Percentiles rank a stretch among this genome's conserved stretches.
Conservation (phyloP, 2,797 vertebrate genomes). For the Gila robusta region DNA sequence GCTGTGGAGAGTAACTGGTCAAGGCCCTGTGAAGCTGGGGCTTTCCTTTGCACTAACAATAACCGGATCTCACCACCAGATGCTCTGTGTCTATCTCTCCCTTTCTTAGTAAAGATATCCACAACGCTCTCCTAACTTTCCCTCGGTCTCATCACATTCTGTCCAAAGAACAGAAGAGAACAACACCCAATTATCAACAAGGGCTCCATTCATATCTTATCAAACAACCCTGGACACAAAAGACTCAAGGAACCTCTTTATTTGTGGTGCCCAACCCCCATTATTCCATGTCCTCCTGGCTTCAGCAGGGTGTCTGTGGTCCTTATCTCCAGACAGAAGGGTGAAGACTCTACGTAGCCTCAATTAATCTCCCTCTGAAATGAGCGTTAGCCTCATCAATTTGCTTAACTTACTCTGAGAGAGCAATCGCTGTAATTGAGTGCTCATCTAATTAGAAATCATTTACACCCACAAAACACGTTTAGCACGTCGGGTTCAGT, state of each 20-base stretch:
- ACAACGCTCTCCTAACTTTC: neutral
- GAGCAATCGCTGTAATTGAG: slow-evolving; percentile 55
- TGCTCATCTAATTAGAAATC: slow-evolving; percentile 57
- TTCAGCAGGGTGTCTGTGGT: slow-evolving; percentile 42
- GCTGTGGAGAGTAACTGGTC: slow-evolving; percentile 59
- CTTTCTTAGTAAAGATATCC: slow-evolving; percentile 28
- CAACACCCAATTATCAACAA: slow-evolving; percentile 46
- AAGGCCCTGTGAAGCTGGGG: slow-evolving; percentile 58
- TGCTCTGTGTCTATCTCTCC: slow-evolving; percentile 31
- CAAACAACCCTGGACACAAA: slow-evolving; percentile 30
- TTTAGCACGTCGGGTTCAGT: slow-evolving; percentile 35
- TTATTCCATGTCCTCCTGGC: slow-evolving; percentile 18
- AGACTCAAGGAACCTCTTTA: slow-evolving; percentile 17
- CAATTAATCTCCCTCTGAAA: slow-evolving; percentile 59
- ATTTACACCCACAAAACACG: slow-evolving; percentile 49
- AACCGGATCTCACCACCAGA: slow-evolving; percentile 66
- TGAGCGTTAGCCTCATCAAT: slow-evolving; percentile 58
- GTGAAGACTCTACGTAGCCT: slow-evolving; percentile 42
- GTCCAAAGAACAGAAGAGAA: slow-evolving; percentile 48
- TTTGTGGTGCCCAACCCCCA: neutral
- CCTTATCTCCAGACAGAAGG: slow-evolving; percentile 62
- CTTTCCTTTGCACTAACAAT: slow-evolving; percentile 64
- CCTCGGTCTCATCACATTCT: slow-evolving; percentile 34
- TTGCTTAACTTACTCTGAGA: slow-evolving; percentile 52
- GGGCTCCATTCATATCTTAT: slow-evolving; percentile 59